Evolutionary conservation across 2,888 invertebrate genomes (phyloP).

Genomic region (Athetis lepigone): DNA sequence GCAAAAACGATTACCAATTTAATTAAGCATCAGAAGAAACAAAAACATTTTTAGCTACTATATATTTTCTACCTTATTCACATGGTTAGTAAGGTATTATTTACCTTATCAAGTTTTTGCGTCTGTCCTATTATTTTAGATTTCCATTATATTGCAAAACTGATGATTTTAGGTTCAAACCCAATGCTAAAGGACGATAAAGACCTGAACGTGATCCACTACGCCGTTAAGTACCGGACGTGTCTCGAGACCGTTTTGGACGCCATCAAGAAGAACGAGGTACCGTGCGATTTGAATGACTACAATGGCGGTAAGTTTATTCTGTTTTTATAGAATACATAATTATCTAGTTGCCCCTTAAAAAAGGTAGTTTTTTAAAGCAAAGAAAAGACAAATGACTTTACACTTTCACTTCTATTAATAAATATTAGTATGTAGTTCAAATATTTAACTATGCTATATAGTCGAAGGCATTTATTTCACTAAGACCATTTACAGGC

Average conservation of each 20-base stretch:
- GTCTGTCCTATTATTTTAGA: neutral
- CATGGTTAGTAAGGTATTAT: neutral
- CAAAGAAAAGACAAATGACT: too few relatives aligned
- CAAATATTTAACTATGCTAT: too few relatives aligned
- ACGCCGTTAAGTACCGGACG: conserved; percentile 90
- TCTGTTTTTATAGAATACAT: neutral
- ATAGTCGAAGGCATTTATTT: too few relatives aligned
- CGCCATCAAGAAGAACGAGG: conserved; percentile 70
- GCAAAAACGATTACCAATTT: too few relatives aligned
- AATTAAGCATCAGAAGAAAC: too few relatives aligned
- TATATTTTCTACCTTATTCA: neutral
- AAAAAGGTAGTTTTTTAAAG: too few relatives aligned
- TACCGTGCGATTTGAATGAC: conserved; percentile 75
- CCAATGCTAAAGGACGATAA: conserved; percentile 86
- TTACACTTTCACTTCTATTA: too few relatives aligned
- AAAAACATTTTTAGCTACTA: neutral
- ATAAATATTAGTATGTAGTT: too few relatives aligned
- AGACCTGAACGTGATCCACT: conserved; percentile 91
- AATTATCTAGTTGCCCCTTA: too few relatives aligned
- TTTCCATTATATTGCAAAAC: neutral
- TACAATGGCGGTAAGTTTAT: conserved; percentile 75
- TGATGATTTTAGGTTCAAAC: conserved; percentile 77
- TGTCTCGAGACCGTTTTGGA: conserved; percentile 89
- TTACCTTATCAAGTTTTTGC: neutral
- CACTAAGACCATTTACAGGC: too few relatives aligned